A percentile compares a stretch with the other conserved stretches of the same genome.
phyloP scores from a whole-genome alignment of 2,797 vertebrate species.

The Momotus momota region DNA sequence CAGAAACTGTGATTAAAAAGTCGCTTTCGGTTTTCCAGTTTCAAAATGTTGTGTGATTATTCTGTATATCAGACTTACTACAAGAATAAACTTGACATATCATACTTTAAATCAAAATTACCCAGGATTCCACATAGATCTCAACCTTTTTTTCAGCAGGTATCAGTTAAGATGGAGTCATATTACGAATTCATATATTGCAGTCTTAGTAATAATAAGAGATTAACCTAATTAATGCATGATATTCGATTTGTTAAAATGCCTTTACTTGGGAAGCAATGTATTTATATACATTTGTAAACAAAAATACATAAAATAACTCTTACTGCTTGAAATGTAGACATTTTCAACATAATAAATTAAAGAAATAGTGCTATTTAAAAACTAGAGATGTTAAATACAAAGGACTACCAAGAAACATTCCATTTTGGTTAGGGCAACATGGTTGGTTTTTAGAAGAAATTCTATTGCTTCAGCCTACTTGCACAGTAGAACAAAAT shows the following conservation, averaged over 20 bases:
- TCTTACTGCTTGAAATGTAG: background rate
- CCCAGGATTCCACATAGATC: background rate
- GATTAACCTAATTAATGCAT: background rate
- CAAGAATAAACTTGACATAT: background rate
- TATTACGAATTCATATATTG: background rate
- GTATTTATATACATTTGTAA: background rate
- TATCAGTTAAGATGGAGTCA: background rate
- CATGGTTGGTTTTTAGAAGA: background rate
- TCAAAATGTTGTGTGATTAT: background rate
- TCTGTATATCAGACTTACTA: background rate
- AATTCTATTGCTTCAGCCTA: background rate
- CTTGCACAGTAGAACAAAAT: background rate
- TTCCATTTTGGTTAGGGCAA: background rate
- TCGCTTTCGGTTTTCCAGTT: background rate
- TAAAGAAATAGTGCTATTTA: background rate
- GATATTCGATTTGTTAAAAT: background rate
- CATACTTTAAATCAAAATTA: background rate
- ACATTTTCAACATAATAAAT: background rate
- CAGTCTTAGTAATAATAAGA: background rate
- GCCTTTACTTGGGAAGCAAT: background rate
- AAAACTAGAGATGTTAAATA: background rate
- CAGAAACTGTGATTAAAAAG: background rate
- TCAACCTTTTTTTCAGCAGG: background rate
- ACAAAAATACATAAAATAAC: background rate
- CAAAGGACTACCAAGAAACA: background rate